Evolutionary conservation across 2,797 vertebrate species (phyloP), one percentile per base, ranked within the genome.

Genomic region (Holocentrus rufus): DNA sequence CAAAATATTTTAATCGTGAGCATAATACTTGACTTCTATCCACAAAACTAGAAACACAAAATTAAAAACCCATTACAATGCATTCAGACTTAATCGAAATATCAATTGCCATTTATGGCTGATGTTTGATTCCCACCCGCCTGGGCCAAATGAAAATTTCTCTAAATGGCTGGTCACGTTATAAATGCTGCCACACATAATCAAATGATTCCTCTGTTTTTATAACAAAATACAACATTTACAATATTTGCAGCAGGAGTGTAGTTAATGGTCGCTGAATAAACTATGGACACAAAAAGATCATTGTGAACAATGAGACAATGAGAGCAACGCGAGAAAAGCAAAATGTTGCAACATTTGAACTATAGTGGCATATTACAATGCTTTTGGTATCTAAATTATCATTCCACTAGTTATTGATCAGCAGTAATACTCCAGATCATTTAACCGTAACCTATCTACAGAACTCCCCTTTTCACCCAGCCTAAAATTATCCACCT

Each of bases 401-500:
- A 20, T 27, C 57, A 80, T 47, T 75, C 64, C 50, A 53, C 14
- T 44, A 57, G 73, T 87, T 87, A 90, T 89, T 86, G 76, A 91
- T 90, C 66, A 86, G 74, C 76, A 72, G 69, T 85, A 65, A 65
- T 69, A 74, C 69, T 62, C 67, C 25, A 14, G 62, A 84, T 86
- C 65, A 80, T 80, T 81, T 60, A 79, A 34, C 75, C 50, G 1
- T 70, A 69, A 78, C 31, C 74, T 72, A 57, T 80, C 80, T 86
- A 80, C 84, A 84, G 85, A 79, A 84, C 85, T 78, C 76, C 83
- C 82, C 78, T 44, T 83, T 85, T 80, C 65, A 65, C 75, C 66
- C 57, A 17, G 73, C 80, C 89, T 89, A 93, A 89, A 93, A 90
- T 93, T 88, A 86, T 85, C 90, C 65, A 79, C 71, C 73, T 78